These are phyloP conservation scores for Paratilapia polleni DNA, from an alignment of 2,113 vertebrate species.

Conservation along the genomic window DNA sequence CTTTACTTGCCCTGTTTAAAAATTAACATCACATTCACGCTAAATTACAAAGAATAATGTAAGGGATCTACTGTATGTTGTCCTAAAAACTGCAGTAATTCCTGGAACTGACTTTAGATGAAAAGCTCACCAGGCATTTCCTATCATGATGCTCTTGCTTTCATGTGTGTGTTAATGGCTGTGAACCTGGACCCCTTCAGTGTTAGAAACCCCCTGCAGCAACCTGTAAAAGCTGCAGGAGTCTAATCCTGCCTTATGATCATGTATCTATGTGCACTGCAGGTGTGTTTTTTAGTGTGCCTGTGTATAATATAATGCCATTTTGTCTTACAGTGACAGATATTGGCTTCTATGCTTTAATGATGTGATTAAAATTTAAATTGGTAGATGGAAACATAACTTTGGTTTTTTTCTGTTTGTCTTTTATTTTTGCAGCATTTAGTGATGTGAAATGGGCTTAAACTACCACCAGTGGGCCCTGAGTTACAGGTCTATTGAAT, in stretches of 20 bases:
- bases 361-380: not conserved
- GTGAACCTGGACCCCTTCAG: constrained; percentile 30
- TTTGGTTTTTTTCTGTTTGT: no score
- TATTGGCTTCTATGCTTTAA: not conserved
- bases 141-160: constrained; percentile 29
- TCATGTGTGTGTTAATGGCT: constrained; percentile 49
- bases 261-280: not conserved
- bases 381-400: no score
- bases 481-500: no score
- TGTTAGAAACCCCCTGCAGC: constrained; percentile 31
- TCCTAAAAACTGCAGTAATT: not conserved
- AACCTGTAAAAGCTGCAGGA: constrained; percentile 52
- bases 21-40: not conserved
- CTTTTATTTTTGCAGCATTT: no score
- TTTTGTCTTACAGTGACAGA: not conserved
- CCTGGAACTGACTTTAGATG: not conserved
- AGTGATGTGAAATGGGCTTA: no score
- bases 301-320: not conserved
- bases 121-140: constrained; percentile 19
- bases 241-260: constrained; percentile 38
- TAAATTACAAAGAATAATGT: not conserved
- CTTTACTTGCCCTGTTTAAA: not conserved
- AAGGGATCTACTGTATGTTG: not conserved
- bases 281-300: constrained; percentile 8
- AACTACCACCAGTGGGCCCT: no score